These are phyloP conservation scores for Hyperopisus bebe DNA, from an alignment of 2,113 vertebrate species.

Conservation along the genomic window DNA sequence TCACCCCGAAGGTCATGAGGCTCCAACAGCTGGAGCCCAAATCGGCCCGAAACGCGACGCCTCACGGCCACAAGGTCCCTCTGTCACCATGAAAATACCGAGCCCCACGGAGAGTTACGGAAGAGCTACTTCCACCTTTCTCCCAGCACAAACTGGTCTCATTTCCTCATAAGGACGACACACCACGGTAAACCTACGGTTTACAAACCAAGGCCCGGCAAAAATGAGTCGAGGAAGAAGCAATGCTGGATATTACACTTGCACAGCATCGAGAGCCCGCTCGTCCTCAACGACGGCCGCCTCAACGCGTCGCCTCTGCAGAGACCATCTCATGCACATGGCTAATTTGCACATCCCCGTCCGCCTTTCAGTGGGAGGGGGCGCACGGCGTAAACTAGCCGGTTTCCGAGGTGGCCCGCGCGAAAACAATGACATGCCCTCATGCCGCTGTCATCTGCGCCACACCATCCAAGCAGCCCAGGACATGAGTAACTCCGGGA, in stretches of 20 bases:
- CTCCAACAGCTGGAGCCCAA: not conserved
- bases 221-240: slow-evolving; percentile 27
- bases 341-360: not conserved
- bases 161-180: not conserved
- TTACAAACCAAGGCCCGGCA: slow-evolving; percentile 28
- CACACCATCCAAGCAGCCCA: not conserved
- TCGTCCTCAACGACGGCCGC: not conserved
- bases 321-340: not conserved
- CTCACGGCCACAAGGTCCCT: not conserved
- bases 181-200: slow-evolving; percentile 18
- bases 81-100: not conserved
- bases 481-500: not conserved
- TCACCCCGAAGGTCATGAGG: not conserved
- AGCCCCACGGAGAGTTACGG: not conserved
- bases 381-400: not conserved
- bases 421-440: not conserved
- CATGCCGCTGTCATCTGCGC: not conserved
- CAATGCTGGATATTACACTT: slow-evolving; percentile 45
- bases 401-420: not conserved
- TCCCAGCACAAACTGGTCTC: slow-evolving; percentile 27
- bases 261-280: slow-evolving; percentile 50
- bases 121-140: not conserved
- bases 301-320: not conserved
- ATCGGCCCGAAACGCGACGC: not conserved
- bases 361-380: not conserved